Evolutionary conservation across 1,140 invertebrate genomes (phyloP), one percentile per base, ranked within the genome.

Genomic region (Drosophila athabasca): DNA sequence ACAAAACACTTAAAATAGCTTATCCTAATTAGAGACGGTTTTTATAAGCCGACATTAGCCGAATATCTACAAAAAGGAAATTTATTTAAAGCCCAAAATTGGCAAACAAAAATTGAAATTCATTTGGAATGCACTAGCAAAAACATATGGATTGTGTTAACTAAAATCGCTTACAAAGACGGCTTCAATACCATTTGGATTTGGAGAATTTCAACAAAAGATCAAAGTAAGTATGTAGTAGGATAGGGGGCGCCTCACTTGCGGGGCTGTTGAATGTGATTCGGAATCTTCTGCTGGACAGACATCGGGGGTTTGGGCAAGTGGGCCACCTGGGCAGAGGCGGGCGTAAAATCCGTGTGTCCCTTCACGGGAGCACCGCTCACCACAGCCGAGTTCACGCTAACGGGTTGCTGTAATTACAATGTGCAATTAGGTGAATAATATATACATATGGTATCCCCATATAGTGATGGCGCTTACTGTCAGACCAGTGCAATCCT

Each of bases 281-380:
- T 92, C 75, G 83, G 93, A 44, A 92, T 93, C 90, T 92, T 94
- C 53, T 91, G 93, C 87, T 92, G 92, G 82, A 93, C 95, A 92
- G 91, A 94, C 90, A 81, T 94, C 92, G 92, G 96, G 91, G 92
- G 94, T 90, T 93, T 97, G 92, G 93, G 97, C 94, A 91, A 96
- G 93, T 94, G 97, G 93, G 93, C 93, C 35, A 91, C 91, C 90
- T 97, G 96, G 5, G 97, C 95, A 3, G 97, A 96, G 90, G 97
- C 95, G 1, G 95, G 94, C n/a, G 97, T 96, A 91, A 97, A 98
- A 91, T 98, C 97, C 13, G 95, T 95, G 91, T 97, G 95, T 35
- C 96, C 96, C 92, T 95, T 94, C 3, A 95, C 95, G 8, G 95
- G 94, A 58, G 95, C 96, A 53, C 96, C 97, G 51, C 96, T 95